Percentiles rank a stretch among this genome's conserved stretches.
These are phyloP conservation scores for Eubucco bourcierii DNA, from an alignment of 2,113 vertebrate species.

Conservation along the genomic window DNA sequence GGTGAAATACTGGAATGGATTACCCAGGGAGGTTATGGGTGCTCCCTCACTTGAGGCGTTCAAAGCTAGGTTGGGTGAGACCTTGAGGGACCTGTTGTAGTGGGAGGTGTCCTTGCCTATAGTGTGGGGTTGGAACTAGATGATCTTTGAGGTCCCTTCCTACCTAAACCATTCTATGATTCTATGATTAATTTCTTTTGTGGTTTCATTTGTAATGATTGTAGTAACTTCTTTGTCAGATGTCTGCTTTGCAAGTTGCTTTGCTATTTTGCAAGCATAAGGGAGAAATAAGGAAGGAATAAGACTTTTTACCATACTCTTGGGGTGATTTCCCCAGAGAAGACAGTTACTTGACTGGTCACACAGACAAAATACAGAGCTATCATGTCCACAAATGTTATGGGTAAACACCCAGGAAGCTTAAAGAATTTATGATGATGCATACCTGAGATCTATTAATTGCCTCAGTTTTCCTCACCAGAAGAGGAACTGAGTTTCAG, in stretches of 20 bases:
- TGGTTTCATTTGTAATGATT: too few relatives aligned
- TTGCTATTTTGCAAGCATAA: background rate
- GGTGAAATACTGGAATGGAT: too few relatives aligned
- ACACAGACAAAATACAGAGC: background rate
- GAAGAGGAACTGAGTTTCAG: too few relatives aligned
- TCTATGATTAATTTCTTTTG: too few relatives aligned
- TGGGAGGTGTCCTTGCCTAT: too few relatives aligned
- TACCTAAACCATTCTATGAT: too few relatives aligned
- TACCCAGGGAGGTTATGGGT: too few relatives aligned
- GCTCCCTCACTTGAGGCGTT: too few relatives aligned
- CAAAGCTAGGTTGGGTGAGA: too few relatives aligned
- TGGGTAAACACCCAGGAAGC: background rate
- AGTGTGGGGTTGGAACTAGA: too few relatives aligned
- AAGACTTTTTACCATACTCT: background rate
- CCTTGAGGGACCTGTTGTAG: too few relatives aligned
- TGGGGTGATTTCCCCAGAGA: background rate
- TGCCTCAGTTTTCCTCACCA: background rate
- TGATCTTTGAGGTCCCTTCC: too few relatives aligned
- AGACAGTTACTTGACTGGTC: background rate
- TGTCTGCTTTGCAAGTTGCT: slow-evolving; percentile 43
- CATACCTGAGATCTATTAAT: background rate
- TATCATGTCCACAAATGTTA: background rate
- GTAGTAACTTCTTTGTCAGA: background rate
- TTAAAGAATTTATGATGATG: background rate
- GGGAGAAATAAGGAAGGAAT: background rate